phyloP scores from a whole-genome alignment of 2,888 invertebrate species.

The Heliconius erato region DNA sequence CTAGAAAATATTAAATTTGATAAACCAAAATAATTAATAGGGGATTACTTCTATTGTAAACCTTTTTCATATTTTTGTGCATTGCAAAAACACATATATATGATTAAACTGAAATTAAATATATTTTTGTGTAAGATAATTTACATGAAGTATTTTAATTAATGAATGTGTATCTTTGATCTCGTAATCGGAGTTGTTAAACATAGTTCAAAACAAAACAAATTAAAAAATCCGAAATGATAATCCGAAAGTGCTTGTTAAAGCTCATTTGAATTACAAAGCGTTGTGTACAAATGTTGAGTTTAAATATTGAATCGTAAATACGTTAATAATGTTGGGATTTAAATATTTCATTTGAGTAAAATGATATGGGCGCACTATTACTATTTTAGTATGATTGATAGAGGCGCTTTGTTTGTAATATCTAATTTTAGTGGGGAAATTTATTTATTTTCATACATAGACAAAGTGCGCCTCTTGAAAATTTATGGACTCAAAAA shows the following conservation, averaged over 20 bases:
- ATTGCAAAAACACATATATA: no score
- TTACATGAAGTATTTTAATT: neutral
- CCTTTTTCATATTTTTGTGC: no score
- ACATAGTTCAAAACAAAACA: neutral
- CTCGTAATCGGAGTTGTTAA: neutral
- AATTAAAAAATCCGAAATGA: neutral
- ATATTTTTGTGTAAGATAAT: neutral
- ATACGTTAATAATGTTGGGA: neutral
- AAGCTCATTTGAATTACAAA: slow-evolving; percentile 7
- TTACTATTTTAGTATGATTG: neutral
- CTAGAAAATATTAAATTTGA: no score
- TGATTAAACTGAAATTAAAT: no score
- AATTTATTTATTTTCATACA: no score
- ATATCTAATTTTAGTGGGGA: neutral
- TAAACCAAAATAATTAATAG: no score
- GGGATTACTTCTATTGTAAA: no score
- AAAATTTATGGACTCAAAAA: no score
- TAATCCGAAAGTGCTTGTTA: neutral
- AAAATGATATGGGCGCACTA: no score
- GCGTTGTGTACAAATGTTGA: neutral
- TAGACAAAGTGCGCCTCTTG: no score
- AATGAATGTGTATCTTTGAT: neutral
- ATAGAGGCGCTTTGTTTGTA: neutral
- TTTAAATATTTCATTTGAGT: neutral
- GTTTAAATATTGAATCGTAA: neutral